Conservation (phyloP, 2,888 invertebrate genomes). For the Blastobasis lacticolella region DNA sequence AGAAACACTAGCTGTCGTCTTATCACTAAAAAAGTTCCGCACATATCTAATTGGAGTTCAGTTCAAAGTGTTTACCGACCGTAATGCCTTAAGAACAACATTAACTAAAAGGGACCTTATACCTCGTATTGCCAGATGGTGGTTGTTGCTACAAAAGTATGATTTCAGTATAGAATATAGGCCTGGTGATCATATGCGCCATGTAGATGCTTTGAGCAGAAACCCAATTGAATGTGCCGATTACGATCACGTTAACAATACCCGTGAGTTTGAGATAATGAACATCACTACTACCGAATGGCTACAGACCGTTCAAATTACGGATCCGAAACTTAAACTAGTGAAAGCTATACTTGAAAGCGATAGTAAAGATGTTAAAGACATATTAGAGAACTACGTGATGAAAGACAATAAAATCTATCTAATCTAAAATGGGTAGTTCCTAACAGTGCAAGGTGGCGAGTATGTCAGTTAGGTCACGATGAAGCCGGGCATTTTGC, state of each 20-base stretch:
- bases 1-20: conserved; percentile 33
- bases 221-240: not conserved
- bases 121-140: conserved; percentile 17
- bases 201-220: not conserved
- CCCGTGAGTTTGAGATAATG: not conserved
- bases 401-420: too few species aligned
- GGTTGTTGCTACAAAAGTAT: conserved; percentile 4
- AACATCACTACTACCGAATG: conserved; percentile 1
- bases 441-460: conserved; percentile 16
- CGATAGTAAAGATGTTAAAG: too few species aligned
- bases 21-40: conserved; percentile 25
- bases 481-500: conserved; percentile 13
- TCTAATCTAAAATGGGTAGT: conserved; percentile 12
- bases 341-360: not conserved
- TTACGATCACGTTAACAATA: not conserved
- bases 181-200: not conserved
- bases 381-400: too few species aligned
- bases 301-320: not conserved
- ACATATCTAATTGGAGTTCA: conserved; percentile 24
- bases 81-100: conserved; percentile 25
- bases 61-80: conserved; percentile 28
- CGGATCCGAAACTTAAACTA: not conserved
- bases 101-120: conserved; percentile 18
- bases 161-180: conserved; percentile 14
- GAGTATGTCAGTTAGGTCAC: conserved; percentile 12